Conservation (phyloP, 1,140 invertebrate species). For the Laupala kohalensis region DNA sequence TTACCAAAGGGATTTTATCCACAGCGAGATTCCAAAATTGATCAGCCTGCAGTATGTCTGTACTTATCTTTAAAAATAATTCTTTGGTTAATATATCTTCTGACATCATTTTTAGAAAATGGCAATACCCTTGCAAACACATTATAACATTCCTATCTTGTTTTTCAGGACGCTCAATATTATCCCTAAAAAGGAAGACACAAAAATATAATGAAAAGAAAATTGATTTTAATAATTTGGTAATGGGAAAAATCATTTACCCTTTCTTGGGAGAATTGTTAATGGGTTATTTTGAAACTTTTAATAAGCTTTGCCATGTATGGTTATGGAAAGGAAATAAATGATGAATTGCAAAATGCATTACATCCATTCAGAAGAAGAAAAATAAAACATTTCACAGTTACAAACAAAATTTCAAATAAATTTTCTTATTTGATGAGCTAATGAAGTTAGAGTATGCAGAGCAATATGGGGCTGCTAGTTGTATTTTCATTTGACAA, state of each 20-base stretch:
- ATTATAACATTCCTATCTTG: background rate
- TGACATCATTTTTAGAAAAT: background rate
- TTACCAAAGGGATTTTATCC: background rate
- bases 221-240: background rate
- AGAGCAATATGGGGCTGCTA: no score
- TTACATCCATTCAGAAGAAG: no score
- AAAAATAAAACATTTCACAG: no score
- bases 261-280: background rate
- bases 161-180: background rate
- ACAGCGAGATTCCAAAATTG: background rate
- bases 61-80: background rate
- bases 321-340: no score
- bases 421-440: no score
- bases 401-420: no score
- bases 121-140: background rate
- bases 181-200: background rate
- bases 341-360: no score
- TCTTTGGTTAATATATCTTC: background rate
- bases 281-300: no score
- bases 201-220: no score
- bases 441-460: no score
- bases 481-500: no score
- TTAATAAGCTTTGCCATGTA: no score
- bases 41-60: background rate
- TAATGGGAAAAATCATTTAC: background rate